phyloP scores from a whole-genome alignment of 1,140 invertebrate genomes.

The Tetranychus urticae region DNA sequence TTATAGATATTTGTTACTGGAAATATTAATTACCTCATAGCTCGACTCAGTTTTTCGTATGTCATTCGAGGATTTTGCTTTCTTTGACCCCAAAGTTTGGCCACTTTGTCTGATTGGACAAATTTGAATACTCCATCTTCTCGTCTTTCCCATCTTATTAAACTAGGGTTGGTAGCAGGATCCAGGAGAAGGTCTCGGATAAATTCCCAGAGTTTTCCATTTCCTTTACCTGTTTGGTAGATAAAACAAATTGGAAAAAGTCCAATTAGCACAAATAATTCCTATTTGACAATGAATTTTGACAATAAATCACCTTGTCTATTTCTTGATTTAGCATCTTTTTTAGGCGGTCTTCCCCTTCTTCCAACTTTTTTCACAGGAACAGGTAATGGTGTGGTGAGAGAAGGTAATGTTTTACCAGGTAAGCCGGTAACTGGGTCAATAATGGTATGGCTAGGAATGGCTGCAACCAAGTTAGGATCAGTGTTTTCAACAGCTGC shows the following conservation, averaged over 20 bases:
- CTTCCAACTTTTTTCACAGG: constrained; percentile 6
- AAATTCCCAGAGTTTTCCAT: constrained; percentile 49
- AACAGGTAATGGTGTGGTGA: not conserved
- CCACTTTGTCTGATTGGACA: constrained; percentile 65
- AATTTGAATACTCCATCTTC: constrained; percentile 63
- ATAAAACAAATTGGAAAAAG: not conserved
- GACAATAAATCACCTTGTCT: not conserved
- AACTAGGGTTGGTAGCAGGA: constrained; percentile 43
- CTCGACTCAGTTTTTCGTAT: constrained; percentile 73
- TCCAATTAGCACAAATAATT: not conserved
- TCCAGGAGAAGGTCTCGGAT: constrained; percentile 50
- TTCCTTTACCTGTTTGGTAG: constrained; percentile 28
- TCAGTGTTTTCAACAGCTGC: not conserved
- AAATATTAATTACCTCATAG: constrained; percentile 42
- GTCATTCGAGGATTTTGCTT: constrained; percentile 77
- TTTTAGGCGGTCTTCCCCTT: constrained; percentile 14
- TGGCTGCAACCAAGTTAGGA: not conserved
- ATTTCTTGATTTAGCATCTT: constrained; percentile 8
- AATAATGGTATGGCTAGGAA: not conserved
- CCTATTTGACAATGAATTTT: not conserved
- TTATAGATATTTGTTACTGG: not conserved
- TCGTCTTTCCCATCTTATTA: constrained; percentile 68
- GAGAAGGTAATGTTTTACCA: not conserved
- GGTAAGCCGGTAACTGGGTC: not conserved
- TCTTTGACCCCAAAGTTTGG: constrained; percentile 55